Base-by-base conservation (phyloP, 1,140 invertebrate species). In the Caenorhabditis briggsae region DNA sequence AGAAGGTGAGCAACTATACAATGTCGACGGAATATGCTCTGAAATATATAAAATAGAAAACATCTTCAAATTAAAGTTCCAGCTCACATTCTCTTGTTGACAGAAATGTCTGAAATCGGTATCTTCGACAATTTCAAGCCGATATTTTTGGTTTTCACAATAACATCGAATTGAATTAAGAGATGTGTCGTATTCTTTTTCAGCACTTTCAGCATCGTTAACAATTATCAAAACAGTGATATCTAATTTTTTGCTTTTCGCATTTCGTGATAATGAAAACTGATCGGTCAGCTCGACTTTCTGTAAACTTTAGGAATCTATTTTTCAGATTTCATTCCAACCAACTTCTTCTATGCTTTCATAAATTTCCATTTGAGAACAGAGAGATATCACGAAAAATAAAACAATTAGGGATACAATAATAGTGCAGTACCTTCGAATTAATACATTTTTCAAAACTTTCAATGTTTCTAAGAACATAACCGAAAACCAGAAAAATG, bases 1-100 rank as follows among this genome's bases (percentile, higher is more conserved):
- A 88, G 59, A 46, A 87, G 14, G 85, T 83, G 82, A 11, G 87
- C 88, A 18, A 83, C 86, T 41, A 88, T 84, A 43, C 88, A 88
- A 78, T 88, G 88, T 8, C 88, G 86, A 16, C 88, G 59, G 88
- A 88, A 88, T 43, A 70, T 84, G 14, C 59, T 46, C 88, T 88
- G 82, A 86, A 86, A 50, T 46, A 18, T 5, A 58, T 18, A 20
- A 58, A 58, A 58, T 58, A 9, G 2, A 58, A 58, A 58, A 61
- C 3, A 61, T 33, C 33, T 33, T 12, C 53, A 33, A 46, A 53
- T 9, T 78, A 43, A 65, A 53, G n/a, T 33, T 18, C n/a, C 16
- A 14, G 43, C 18, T 70, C 11, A 82, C 83, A 82, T 82, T 84
- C 50, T 78, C 56, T 7, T 88, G 84, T 2, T 50, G 84, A 65